phyloP scores from a whole-genome alignment of 2,888 invertebrate genomes.

The Cyaniris semiargus region DNA sequence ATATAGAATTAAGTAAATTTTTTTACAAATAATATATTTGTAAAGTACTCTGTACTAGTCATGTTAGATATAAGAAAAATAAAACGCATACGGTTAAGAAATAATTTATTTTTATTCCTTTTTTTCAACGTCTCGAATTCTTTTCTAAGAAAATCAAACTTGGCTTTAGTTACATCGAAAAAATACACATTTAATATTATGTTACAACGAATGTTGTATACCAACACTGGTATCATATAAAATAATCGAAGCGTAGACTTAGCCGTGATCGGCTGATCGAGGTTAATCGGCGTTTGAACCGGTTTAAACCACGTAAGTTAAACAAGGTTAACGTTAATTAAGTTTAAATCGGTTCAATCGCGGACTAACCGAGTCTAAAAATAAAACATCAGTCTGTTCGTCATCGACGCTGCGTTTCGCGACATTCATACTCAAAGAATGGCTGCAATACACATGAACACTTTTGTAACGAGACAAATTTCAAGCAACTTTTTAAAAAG shows the following conservation, averaged over 20 bases:
- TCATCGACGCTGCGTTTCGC: conserved; percentile 50
- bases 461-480: conserved; percentile 7
- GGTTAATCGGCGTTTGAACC: neutral
- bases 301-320: neutral
- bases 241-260: conserved; percentile 56
- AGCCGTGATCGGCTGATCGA: conserved; percentile 33
- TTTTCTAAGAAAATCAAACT: conserved; percentile 79
- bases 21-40: conserved; percentile 16
- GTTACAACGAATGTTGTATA: conserved; percentile 60
- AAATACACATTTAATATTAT: conserved; percentile 76
- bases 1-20: neutral
- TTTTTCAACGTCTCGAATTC: conserved; percentile 77
- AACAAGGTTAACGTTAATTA: neutral
- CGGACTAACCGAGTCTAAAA: conserved; percentile 40
- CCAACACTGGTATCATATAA: conserved; percentile 57
- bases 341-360: neutral
- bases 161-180: conserved; percentile 78
- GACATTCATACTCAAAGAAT: conserved; percentile 36
- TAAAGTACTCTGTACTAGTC: conserved; percentile 28
- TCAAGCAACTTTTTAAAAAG: neutral
- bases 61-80: conserved; percentile 48
- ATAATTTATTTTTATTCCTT: conserved; percentile 78
- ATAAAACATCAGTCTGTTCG: conserved; percentile 63
- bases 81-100: conserved; percentile 72
- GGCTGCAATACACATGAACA: neutral